These are phyloP conservation scores for Crotalus helleri DNA, from an alignment of 2,113 vertebrate species.

Conservation along the genomic window DNA sequence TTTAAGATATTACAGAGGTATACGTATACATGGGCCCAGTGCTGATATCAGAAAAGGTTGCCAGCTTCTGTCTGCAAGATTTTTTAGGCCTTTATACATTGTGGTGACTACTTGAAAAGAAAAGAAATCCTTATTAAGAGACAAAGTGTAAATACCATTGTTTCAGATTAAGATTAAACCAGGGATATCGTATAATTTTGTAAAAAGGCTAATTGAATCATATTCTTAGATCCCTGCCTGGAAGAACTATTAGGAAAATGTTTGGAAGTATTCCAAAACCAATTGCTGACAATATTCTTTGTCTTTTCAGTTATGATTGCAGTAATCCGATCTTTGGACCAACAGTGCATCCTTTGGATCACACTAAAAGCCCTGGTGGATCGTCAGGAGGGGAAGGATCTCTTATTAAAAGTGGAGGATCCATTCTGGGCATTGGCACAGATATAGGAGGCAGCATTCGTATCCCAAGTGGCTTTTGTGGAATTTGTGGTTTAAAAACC, in stretches of 20 bases:
- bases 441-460: conserved; percentile 76
- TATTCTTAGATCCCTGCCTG: neutral
- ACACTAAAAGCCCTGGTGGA: conserved; percentile 65
- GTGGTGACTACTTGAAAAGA: too few species aligned
- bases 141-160: too few species aligned
- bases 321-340: conserved; percentile 71
- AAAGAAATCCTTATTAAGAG: too few species aligned
- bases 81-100: too few species aligned
- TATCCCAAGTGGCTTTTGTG: conserved; percentile 75
- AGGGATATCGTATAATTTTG: neutral
- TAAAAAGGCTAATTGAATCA: neutral
- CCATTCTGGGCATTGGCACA: conserved; percentile 70
- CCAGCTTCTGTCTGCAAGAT: too few species aligned
- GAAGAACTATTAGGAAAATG: neutral
- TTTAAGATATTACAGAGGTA: too few species aligned
- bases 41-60: too few species aligned
- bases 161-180: too few species aligned
- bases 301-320: conserved; percentile 68
- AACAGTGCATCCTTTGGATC: conserved; percentile 64
- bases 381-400: conserved; percentile 77
- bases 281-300: neutral
- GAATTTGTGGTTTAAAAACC: conserved; percentile 74
- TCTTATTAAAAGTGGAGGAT: conserved; percentile 70
- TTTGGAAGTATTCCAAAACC: neutral
- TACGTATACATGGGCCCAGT: too few species aligned